Base-by-base conservation (phyloP, 2,797 vertebrate species). In the Betta splendens region DNA sequence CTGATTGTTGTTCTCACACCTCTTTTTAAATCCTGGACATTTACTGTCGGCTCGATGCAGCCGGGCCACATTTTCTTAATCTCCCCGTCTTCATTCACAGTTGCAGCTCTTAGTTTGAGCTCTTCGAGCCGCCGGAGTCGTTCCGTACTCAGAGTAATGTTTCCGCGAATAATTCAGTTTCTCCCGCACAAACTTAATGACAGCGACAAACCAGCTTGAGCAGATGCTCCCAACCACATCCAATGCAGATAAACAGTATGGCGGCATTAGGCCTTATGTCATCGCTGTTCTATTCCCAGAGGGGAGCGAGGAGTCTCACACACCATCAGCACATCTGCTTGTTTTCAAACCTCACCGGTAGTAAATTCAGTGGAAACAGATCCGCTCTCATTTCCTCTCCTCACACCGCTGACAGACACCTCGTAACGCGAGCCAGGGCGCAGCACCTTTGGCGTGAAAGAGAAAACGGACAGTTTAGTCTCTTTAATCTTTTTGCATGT, bases 351-450 rank as follows among this genome's bases (percentile, higher is more conserved):
- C 89, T 92, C 87, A 99, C 98, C 98, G 86, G 98, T 99, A 17
- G 89, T 91, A 82, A 99, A 99, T 68, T 92, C 91, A 12, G 93
- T 90, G 46, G 90, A 91, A 59, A 94, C 86, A 3, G 94, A 83
- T 46, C 85, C 85, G 12, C 96, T 98, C 80, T 96, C 94, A 4
- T 93, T 96, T 85, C 92, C 89, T 15, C 93, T 94, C n/a, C 93
- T 92, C 15, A 98, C 85, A 3, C 95, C 95, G 0, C 92, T 94
- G 80, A 98, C 87, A 1, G 92, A 92, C 12, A 97, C 94, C 72
- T 90, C 88, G 7, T 99, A 99, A 57, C 50, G 92, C 2, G 94
- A 92, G 4, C 96, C 97, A 0, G 98, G 98, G 51, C 94, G 88
- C 59, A 98, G 89, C 54, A 96, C 96, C 91, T 99, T 92, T 54